Percentiles rank a stretch among this genome's conserved stretches.
Evolutionary conservation across 2,888 invertebrate species (phyloP).

Genomic region (Campoplex capitator): DNA sequence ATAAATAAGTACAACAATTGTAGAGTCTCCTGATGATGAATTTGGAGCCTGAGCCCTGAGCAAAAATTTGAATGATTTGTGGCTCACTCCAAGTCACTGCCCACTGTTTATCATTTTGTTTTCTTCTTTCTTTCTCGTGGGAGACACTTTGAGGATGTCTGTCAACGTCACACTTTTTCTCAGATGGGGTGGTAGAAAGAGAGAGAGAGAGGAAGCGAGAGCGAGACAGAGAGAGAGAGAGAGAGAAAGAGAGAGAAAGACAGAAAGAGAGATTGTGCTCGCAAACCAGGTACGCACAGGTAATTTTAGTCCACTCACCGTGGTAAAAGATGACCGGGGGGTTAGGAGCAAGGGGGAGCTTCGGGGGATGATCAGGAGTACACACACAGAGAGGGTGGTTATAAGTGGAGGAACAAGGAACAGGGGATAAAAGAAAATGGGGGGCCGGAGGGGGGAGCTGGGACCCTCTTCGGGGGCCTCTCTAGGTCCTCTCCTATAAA

Average conservation of each 20-base stretch:
- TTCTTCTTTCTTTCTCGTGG: neutral
- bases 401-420: slow-evolving; percentile 48
- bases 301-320: slow-evolving; percentile 38
- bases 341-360: slow-evolving; percentile 23
- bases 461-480: slow-evolving; percentile 72
- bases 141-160: slow-evolving; percentile 25
- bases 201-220: neutral
- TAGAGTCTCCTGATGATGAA: neutral
- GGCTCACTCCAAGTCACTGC: slow-evolving; percentile 44
- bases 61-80: neutral
- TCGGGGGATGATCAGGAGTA: slow-evolving; percentile 34
- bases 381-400: slow-evolving; percentile 15
- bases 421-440: slow-evolving; percentile 61
- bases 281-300: slow-evolving; percentile 25
- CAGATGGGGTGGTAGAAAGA: neutral
- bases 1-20: neutral
- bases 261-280: neutral
- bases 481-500: slow-evolving; percentile 79
- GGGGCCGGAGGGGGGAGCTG: slow-evolving; percentile 67
- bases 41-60: slow-evolving; percentile 1
- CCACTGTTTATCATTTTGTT: slow-evolving; percentile 4
- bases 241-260: neutral
- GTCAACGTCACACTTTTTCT: slow-evolving; percentile 25
- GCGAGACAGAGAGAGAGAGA: neutral
- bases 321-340: slow-evolving; percentile 51